These are phyloP conservation scores for Acleris cristana DNA, from an alignment of 2,888 invertebrate species.

Conservation along the genomic window DNA sequence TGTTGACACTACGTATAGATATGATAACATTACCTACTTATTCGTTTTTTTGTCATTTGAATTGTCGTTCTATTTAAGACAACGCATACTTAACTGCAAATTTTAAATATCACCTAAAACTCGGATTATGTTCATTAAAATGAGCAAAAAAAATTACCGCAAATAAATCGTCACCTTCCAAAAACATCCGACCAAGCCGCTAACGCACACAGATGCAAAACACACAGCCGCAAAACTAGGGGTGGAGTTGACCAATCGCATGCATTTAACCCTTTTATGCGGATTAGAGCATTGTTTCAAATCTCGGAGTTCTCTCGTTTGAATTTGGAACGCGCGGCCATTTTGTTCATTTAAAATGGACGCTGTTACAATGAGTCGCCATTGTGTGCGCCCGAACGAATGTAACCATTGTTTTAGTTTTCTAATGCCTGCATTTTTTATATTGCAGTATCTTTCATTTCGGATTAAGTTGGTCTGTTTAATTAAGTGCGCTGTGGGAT, in stretches of 20 bases:
- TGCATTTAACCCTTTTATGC: conserved; percentile 78
- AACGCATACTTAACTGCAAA: background rate
- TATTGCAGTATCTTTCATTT: conserved; percentile 28
- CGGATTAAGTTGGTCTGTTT: conserved; percentile 17
- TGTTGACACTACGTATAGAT: too few relatives aligned
- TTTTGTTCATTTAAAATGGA: conserved; percentile 84
- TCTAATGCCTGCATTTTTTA: conserved; percentile 66
- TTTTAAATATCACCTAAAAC: background rate
- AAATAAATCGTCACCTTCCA: conserved; percentile 16
- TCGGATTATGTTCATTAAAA: background rate
- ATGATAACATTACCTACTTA: too few relatives aligned
- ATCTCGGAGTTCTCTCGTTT: conserved; percentile 64
- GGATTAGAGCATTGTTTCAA: conserved; percentile 81
- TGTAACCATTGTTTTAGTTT: conserved; percentile 75
- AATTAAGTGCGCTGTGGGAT: conserved; percentile 8
- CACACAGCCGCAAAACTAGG: conserved; percentile 54
- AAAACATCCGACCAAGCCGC: conserved; percentile 15
- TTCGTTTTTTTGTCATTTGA: too few relatives aligned
- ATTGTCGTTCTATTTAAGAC: too few relatives aligned
- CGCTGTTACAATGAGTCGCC: conserved; percentile 75
- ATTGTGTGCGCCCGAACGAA: conserved; percentile 71
- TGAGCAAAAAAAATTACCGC: background rate
- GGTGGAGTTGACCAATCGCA: conserved; percentile 79
- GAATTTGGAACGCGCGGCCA: conserved; percentile 73
- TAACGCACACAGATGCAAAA: conserved; percentile 20